These are phyloP conservation scores for Paguma larvata DNA, from an alignment of 2,797 vertebrate genomes.

Conservation along the genomic window DNA sequence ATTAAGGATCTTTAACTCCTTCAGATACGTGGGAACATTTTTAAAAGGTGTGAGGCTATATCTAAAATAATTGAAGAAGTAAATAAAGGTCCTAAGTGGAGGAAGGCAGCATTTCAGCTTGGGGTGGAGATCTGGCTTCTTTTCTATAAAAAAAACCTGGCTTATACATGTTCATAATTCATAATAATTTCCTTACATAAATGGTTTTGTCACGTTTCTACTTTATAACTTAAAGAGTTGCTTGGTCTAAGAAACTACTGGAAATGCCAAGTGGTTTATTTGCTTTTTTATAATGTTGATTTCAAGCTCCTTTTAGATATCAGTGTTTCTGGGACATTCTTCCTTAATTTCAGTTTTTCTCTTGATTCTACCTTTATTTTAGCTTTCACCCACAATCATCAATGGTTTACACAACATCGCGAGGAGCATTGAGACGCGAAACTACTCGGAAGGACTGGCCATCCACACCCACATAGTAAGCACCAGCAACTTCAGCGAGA, in stretches of 20 bases:
- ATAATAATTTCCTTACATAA: neutral
- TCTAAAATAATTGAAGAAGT: constrained; percentile 37
- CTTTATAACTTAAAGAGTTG: constrained; percentile 30
- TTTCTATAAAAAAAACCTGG: constrained; percentile 12
- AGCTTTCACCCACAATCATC: constrained; percentile 97
- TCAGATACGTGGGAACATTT: neutral
- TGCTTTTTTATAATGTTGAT: neutral
- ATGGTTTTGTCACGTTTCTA: neutral
- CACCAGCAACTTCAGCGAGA: constrained; percentile 99
- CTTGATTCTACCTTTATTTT: constrained; percentile 78
- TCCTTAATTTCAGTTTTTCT: constrained; percentile 50
- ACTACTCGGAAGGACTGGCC: constrained; percentile 94
- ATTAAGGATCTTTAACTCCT: constrained; percentile 7
- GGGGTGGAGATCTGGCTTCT: neutral
- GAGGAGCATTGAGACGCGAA: constrained; percentile 93
- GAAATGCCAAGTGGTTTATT: neutral
- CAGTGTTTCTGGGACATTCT: neutral
- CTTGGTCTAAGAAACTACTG: constrained; percentile 32
- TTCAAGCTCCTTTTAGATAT: neutral
- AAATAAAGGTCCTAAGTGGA: neutral
- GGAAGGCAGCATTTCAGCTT: neutral
- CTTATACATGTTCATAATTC: neutral
- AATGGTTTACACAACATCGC: constrained; percentile 96
- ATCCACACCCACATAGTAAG: constrained; percentile 99
- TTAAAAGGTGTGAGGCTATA: neutral